phyloP scores from a whole-genome alignment of 2,888 invertebrate genomes.

The Caenorhabditis macrosperma region DNA sequence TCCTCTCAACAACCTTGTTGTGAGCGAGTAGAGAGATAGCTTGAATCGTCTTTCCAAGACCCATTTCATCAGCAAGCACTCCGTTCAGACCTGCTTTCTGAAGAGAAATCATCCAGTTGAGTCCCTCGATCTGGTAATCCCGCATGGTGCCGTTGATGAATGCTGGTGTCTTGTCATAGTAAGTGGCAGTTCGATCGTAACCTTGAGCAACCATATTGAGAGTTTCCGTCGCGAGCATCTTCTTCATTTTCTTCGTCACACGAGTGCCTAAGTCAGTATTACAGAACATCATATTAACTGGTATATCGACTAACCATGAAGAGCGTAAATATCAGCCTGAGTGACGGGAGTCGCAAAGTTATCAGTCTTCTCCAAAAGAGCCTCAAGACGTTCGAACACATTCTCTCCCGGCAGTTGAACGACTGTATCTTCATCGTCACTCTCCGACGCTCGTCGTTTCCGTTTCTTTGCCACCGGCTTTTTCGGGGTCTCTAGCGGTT shows the following conservation, averaged over 20 bases:
- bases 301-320: neutral
- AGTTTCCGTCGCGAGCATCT: neutral
- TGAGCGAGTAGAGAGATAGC: slow-evolving; percentile 29
- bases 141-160: slow-evolving; percentile 28
- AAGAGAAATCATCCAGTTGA: slow-evolving; percentile 31
- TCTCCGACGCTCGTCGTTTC: neutral
- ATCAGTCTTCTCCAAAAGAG: slow-evolving; percentile 11
- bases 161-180: slow-evolving; percentile 17
- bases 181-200: slow-evolving; percentile 24
- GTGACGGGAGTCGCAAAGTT: slow-evolving; percentile 18
- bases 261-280: neutral
- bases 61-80: slow-evolving; percentile 41
- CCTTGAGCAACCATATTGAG: slow-evolving; percentile 11
- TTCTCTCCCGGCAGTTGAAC: neutral
- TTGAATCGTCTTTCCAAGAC: slow-evolving; percentile 48
- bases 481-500: neutral
- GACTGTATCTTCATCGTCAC: neutral
- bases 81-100: slow-evolving; percentile 33
- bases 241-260: neutral
- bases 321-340: slow-evolving; percentile 5
- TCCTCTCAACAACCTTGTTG: slow-evolving; percentile 12
- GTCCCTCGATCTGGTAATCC: slow-evolving; percentile 24
- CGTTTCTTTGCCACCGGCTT: neutral
- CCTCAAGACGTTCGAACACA: slow-evolving; percentile 19
- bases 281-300: neutral